Conservation (phyloP, 2,113 vertebrate species). For the Zapus hudsonius region DNA sequence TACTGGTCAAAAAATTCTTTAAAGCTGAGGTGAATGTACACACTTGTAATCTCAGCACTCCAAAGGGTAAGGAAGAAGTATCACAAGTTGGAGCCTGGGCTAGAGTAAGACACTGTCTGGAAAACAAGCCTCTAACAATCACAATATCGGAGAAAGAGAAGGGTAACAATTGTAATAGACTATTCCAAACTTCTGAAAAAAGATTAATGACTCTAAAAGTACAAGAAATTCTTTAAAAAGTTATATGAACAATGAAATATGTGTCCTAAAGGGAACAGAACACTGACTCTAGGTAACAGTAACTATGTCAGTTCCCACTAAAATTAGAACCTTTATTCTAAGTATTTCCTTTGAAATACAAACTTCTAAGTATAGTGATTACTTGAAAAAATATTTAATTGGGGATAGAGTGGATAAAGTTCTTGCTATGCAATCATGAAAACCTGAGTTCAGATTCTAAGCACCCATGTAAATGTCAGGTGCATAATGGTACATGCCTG, state of each 20-base stretch:
- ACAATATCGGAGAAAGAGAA: conserved; percentile 8
- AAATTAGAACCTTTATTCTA: background rate
- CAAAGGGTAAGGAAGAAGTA: background rate
- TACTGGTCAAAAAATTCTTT: conserved; percentile 17
- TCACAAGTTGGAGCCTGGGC: background rate
- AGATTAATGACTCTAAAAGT: background rate
- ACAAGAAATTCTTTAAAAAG: background rate
- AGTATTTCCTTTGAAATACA: conserved; percentile 32
- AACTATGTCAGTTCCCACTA: background rate
- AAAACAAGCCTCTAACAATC: background rate
- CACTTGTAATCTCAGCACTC: background rate
- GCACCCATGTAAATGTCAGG: no score
- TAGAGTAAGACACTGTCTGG: background rate
- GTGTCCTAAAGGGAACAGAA: background rate
- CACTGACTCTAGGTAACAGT: background rate
- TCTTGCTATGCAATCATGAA: no score
- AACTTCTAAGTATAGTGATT: background rate
- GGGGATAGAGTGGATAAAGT: no score
- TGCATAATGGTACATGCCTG: no score
- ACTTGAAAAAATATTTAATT: background rate
- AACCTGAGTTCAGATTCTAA: no score
- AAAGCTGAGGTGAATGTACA: background rate
- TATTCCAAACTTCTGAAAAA: conserved; percentile 26
- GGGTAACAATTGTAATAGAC: background rate
- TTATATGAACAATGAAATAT: conserved; percentile 25